These are phyloP conservation scores for Tenrec ecaudatus DNA, from an alignment of 2,113 vertebrate species.

Conservation along the genomic window DNA sequence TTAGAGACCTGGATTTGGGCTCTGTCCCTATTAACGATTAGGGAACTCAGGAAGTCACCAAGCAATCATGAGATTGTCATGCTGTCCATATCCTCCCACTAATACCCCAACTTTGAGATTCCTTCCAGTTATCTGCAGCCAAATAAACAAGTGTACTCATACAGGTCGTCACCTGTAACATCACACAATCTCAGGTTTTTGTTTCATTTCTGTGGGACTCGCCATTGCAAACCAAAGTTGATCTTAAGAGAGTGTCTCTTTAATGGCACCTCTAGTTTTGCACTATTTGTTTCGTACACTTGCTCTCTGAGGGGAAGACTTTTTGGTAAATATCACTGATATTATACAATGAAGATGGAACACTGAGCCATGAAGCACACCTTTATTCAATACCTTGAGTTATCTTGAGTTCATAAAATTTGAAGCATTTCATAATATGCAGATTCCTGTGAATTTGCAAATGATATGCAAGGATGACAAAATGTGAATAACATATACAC, in stretches of 20 bases:
- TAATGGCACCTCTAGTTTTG: conserved; percentile 73
- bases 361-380: conserved; percentile 56
- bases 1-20: background rate
- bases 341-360: background rate
- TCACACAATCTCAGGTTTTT: conserved; percentile 23
- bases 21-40: conserved; percentile 15
- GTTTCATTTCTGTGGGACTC: background rate
- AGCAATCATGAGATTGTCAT: background rate
- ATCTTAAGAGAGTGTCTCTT: conserved; percentile 73
- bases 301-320: conserved; percentile 48
- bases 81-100: background rate
- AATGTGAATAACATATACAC: background rate
- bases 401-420: conserved; percentile 60
- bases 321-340: conserved; percentile 61
- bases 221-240: conserved; percentile 54
- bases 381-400: conserved; percentile 71
- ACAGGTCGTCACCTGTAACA: background rate
- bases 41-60: conserved; percentile 17
- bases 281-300: conserved; percentile 69
- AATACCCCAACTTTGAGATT: background rate
- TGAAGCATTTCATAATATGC: background rate
- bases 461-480: conserved; percentile 21
- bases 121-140: background rate
- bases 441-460: conserved; percentile 14
- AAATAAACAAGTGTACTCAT: conserved; percentile 21